Conservation (phyloP, 2,113 vertebrate genomes). For the Dipodomys stephensi region DNA sequence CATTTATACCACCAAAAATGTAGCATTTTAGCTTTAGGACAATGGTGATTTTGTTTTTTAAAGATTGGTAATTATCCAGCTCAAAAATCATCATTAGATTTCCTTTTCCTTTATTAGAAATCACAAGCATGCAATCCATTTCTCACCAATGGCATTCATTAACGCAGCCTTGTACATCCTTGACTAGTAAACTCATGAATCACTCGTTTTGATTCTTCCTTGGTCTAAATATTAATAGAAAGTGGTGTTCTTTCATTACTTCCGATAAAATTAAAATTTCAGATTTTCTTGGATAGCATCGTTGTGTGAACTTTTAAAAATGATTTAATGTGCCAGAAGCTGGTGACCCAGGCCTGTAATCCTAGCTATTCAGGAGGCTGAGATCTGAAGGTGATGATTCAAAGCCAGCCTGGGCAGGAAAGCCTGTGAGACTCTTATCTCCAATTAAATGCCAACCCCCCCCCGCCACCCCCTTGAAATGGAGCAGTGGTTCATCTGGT, state of each 20-base stretch:
- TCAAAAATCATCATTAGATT: conserved; percentile 85
- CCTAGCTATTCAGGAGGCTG: too few species aligned
- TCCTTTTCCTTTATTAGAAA: conserved; percentile 82
- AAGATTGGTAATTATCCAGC: too few species aligned
- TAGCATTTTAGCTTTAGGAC: conserved; percentile 81
- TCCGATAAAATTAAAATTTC: conserved; percentile 59
- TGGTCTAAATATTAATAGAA: conserved; percentile 69
- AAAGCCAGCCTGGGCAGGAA: too few species aligned
- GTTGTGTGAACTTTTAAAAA: not conserved
- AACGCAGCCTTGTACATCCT: conserved; percentile 80
- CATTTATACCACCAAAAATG: conserved; percentile 82
- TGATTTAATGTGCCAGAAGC: too few species aligned
- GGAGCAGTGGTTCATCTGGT: too few species aligned
- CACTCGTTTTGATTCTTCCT: conserved; percentile 78
- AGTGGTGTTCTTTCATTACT: conserved; percentile 59
- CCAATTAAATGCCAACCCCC: too few species aligned
- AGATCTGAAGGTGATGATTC: too few species aligned
- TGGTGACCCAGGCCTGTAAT: too few species aligned
- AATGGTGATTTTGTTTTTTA: too few species aligned
- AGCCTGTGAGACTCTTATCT: too few species aligned
- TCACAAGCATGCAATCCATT: conserved; percentile 81
- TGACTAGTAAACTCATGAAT: conserved; percentile 70
- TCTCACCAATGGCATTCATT: conserved; percentile 83
- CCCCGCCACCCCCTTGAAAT: too few species aligned
- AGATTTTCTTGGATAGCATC: conserved; percentile 51